Evolutionary conservation across 2,888 invertebrate species (phyloP).

Genomic region (Pterobdella sp.): DNA sequence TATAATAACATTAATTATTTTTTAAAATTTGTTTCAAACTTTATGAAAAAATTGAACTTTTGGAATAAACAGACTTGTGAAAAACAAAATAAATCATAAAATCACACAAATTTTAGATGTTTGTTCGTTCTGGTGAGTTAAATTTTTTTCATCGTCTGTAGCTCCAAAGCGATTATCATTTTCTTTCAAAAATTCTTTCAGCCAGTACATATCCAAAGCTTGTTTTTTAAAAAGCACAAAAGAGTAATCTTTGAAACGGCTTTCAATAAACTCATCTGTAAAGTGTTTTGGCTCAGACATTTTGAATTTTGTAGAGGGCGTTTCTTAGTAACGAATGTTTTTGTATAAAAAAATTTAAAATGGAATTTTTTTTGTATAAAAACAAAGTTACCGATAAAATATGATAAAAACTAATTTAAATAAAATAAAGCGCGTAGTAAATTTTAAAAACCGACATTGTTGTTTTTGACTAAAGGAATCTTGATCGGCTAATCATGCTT

Average conservation of each 20-base stretch:
- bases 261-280: slow-evolving; percentile 41
- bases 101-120: background rate
- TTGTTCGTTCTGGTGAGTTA: no score
- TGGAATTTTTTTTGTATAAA: background rate
- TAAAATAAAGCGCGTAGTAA: background rate
- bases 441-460: slow-evolving; percentile 19
- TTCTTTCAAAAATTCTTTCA: background rate
- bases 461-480: slow-evolving; percentile 12
- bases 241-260: slow-evolving; percentile 48
- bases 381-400: slow-evolving; percentile 16
- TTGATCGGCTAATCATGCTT: background rate
- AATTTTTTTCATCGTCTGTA: background rate
- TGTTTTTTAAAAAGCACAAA: slow-evolving; percentile 45
- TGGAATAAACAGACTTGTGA: no score
- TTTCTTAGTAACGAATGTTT: background rate
- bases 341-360: slow-evolving; percentile 3
- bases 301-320: background rate
- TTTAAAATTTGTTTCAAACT: no score
- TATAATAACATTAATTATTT: no score
- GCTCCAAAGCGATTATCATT: background rate
- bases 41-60: no score
- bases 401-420: background rate
- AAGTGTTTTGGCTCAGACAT: background rate
- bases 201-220: background rate
- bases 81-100: background rate